Evolutionary conservation across 2,888 invertebrate genomes (phyloP), one percentile per base, ranked within the genome.

Genomic region (Torymus texanus): DNA sequence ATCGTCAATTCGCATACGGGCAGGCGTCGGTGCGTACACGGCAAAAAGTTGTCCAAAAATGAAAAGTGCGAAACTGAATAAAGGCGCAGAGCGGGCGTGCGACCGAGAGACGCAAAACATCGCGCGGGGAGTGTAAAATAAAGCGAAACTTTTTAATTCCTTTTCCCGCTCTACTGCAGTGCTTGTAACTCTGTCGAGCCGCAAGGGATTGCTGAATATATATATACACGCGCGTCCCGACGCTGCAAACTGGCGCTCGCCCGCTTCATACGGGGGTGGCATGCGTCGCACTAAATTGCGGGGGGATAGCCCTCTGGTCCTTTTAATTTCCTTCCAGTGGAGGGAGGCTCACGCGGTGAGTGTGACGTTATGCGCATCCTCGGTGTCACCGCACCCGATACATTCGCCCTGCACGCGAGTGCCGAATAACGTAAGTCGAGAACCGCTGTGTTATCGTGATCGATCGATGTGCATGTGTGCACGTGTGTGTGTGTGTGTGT

Each of bases 241-340:
- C 41, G 41, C 8, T 41, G 41, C 41, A 41, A 41, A 58, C 55
- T n/a, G n/a, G 61, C 11, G 63, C 58, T 63, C 41, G 71, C 51
- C n/a, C 59, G 56, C 59, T 66, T 66, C 66, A 66, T 74, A 65
- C 58, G 50, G 41, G 41, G 41, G 41, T 41, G 41, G 41, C 8
- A 8, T 8, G 5, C 55, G 18, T 18, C 51, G 67, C 62, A 56
- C 68, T 78, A 74, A 79, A 79, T 79, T 75, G 79, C 55, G 59
- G 61, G 56, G 67, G 75, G 73, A 16, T 16, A 16, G 41, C 67
- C 70, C 77, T 73, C 80, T 55, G 80, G 80, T 80, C 80, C 80
- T 80, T 80, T 80, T 80, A 80, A 80, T 80, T 80, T 80, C 80
- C 80, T 80, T 77, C 63, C 55, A 59, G 53, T 58, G 72, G 75